phyloP scores from a whole-genome alignment of 1,140 invertebrate species.

The Latrodectus geometricus region DNA sequence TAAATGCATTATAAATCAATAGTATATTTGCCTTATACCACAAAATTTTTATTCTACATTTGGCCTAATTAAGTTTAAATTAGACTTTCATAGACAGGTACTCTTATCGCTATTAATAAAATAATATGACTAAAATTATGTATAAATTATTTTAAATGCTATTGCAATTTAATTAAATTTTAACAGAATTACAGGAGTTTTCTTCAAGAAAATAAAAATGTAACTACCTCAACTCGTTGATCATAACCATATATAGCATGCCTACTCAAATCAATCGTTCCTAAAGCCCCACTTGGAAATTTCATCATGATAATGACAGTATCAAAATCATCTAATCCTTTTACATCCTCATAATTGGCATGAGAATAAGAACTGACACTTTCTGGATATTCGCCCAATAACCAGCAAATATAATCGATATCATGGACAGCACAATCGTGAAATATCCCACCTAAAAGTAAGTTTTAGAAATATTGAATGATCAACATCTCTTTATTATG shows the following conservation, averaged over 20 bases:
- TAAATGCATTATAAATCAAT: no score
- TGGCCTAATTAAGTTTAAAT: no score
- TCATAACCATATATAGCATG: constrained; percentile 78
- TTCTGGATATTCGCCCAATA: constrained; percentile 70
- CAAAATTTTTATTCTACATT: no score
- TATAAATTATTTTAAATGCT: no score
- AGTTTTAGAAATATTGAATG: background rate
- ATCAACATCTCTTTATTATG: no score
- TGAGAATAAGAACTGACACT: constrained; percentile 73
- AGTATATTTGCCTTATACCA: no score
- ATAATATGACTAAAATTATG: no score
- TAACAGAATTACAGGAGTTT: no score
- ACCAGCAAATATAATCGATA: constrained; percentile 72
- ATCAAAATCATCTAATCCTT: constrained; percentile 75
- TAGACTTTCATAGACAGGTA: no score
- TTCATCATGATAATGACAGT: constrained; percentile 75
- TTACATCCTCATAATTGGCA: constrained; percentile 73
- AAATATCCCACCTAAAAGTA: constrained; percentile 76
- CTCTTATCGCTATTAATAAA: no score
- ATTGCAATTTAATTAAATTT: no score
- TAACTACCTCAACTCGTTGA: constrained; percentile 76
- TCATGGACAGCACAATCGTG: constrained; percentile 81
- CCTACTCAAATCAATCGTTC: constrained; percentile 76
- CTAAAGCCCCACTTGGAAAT: constrained; percentile 76
- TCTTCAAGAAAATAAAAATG: no score